Evolutionary conservation across 1,140 invertebrate genomes (phyloP), one percentile per base, ranked within the genome.

Genomic region (Ephestia elutella): DNA sequence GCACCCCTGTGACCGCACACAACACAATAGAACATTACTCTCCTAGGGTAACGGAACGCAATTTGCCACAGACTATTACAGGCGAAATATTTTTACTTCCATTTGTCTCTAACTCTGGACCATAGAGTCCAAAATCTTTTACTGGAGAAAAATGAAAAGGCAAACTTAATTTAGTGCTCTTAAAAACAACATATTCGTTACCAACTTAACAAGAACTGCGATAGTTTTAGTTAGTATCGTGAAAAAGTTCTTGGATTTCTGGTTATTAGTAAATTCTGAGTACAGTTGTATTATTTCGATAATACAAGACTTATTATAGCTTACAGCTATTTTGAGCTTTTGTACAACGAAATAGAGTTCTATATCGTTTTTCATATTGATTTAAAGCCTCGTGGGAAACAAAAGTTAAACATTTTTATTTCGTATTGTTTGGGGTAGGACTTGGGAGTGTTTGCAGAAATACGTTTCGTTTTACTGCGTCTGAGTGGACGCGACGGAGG

Each of bases 1-100:
- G 51, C 54, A 38, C 54, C 60, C 60, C 60, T 25, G 13, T 25
- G 50, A 25, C 49, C 49, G 18, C 9, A 50, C 10, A 53, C 50
- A 21, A 50, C 10, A n/a, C 50, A 53, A 53, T 53, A 25, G n/a
- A 11, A n/a, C 50, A n/a, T 20, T 53, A 53, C 50, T 25, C 20
- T 25, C 21, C 49, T 50, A 3, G 19, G 50, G 19, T 13, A 53
- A 53, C 50, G 50, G 50, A 53, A 53, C 18, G 5, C 21, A 21
- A 21, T 53, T 53, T 53, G n/a, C 19, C 19, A 53, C 5, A 53
- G 18, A 53, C 38, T 44, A 15, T 44, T 32, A 32, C 7, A 32
- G 15, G n/a, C 32, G 2, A 15, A 44, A 44, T 15, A 15, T 44
- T 44, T 44, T 44, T 15, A 44, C 13, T 1, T 17, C 13, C 32